Evolutionary conservation across 2,113 vertebrate genomes (phyloP), one percentile per base, ranked within the genome.

Genomic region (Colius striatus): DNA sequence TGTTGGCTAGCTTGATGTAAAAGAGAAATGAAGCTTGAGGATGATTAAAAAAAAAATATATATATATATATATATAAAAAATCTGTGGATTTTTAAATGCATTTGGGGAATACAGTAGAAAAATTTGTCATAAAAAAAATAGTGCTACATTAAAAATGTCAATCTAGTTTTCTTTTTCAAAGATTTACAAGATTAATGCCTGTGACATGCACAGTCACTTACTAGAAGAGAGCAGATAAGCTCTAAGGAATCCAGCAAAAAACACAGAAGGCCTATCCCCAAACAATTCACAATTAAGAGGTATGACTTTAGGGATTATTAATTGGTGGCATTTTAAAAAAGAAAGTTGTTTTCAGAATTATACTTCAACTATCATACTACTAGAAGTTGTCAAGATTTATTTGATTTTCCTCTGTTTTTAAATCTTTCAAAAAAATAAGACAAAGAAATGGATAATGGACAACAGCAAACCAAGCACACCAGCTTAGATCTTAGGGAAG

Each of bases 231-330:
- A 48, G 34, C 6, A 87, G 13, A 12, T 21, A 38, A 73, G 8
- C 4, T 74, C 30, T 47, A 54, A 23, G 38, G 27, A 90, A 66
- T 32, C 25, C 43, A 92, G 17, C n/a, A 85, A 77, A 43, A 53
- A 83, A 58, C 4, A 54, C 2, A 29, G 20, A 75, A 3, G 81
- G 14, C 54, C 11, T 60, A 2, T 2, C 21, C 45, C 18, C 5
- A 68, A 77, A 66, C 0, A 0, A 38, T 36, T 32, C 41, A 76
- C 5, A 57, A 2, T 6, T 36, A 48, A 74, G 23, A 57, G 5
- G 21, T 29, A 27, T 5, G 22, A 29, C 66, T 65, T 68, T 6
- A 57, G 11, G 18, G 36, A 54, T 38, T 38, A 61, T 10, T 54
- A 36, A 45, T 50, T 66, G 3, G 11, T 17, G 2, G 23, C 30